These are phyloP conservation scores for Synodontis membranacea DNA, from an alignment of 2,113 vertebrate species.

Conservation along the genomic window DNA sequence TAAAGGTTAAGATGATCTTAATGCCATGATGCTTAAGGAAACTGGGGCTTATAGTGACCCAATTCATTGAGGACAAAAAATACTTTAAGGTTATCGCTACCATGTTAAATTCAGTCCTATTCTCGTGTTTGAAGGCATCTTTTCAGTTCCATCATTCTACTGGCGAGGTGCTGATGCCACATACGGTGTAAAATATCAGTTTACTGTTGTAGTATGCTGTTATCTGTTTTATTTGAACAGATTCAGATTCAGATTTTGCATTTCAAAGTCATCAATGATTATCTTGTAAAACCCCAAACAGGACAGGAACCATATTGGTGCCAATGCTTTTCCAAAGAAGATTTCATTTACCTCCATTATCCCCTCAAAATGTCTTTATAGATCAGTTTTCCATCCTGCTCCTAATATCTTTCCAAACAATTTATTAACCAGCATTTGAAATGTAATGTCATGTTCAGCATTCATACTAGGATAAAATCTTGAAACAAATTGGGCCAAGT, in stretches of 20 bases:
- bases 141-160: not conserved
- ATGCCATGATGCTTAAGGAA: not conserved
- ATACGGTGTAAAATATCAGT: not conserved
- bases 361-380: not conserved
- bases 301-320: not conserved
- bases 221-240: not conserved
- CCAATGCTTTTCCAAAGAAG: not conserved
- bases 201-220: not conserved
- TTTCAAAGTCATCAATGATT: not conserved
- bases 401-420: not conserved
- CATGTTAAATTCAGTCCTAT: not conserved
- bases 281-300: not conserved
- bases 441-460: not conserved
- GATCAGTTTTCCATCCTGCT: not conserved
- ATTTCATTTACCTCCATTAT: not conserved
- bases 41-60: slow-evolving; percentile 15
- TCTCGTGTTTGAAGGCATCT: not conserved
- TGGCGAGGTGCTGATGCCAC: not conserved
- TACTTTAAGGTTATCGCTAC: not conserved
- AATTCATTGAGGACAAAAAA: not conserved
- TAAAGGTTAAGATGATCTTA: slow-evolving; percentile 17
- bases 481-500: not conserved
- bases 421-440: not conserved
- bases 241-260: not conserved
- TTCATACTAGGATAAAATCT: not conserved